Conservation (phyloP, 2,797 vertebrate genomes). For the Chiroxiphia lanceolata region DNA sequence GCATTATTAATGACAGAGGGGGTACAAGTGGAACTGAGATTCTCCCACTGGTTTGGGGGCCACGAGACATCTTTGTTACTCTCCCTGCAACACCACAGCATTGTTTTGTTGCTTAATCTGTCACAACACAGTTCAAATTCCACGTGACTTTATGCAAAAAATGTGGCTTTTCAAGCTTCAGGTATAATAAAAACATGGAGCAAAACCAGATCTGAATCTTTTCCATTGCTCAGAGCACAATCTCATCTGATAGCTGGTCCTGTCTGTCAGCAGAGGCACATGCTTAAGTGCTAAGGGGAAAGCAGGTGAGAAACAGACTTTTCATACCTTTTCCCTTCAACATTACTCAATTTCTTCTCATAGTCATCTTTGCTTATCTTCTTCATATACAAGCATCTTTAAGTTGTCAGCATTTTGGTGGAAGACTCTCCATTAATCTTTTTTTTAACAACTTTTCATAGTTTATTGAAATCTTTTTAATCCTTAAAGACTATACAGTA, state of each 20-base stretch:
- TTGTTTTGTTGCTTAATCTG: neutral
- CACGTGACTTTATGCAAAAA: neutral
- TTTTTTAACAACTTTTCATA: neutral
- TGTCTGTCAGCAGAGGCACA: neutral
- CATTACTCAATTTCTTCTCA: neutral
- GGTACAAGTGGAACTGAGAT: neutral
- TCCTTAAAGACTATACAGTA: neutral
- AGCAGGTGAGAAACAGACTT: neutral
- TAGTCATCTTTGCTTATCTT: neutral
- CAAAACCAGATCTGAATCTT: neutral
- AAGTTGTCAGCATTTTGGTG: neutral
- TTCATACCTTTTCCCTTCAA: neutral
- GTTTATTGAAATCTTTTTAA: neutral
- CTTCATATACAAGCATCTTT: neutral
- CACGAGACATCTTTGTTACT: neutral
- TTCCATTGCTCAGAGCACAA: neutral
- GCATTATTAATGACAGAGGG: neutral
- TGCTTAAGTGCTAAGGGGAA: neutral
- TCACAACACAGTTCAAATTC: neutral
- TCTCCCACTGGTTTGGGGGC: neutral
- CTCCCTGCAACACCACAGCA: neutral
- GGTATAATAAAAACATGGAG: neutral
- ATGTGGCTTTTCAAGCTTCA: neutral
- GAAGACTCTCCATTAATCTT: neutral
- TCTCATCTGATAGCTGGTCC: neutral